A percentile compares a stretch with the other conserved stretches of the same genome.
phyloP scores from a whole-genome alignment of 2,888 invertebrate species.

The Polydrusus cervinus region DNA sequence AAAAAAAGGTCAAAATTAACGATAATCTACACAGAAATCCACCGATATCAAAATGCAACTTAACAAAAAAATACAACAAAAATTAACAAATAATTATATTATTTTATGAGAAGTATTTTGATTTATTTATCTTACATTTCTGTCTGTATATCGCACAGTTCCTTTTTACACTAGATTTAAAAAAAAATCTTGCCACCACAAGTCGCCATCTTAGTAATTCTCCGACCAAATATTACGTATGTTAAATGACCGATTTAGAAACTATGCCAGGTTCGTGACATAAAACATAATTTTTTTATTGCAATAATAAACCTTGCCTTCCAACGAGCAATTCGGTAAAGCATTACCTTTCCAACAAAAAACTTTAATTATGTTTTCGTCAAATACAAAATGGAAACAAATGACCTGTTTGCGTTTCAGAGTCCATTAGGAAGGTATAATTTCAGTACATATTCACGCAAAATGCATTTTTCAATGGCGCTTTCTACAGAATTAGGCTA shows the following conservation, averaged over 20 bases:
- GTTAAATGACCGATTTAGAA: background rate
- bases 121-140: no score
- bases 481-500: no score
- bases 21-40: no score
- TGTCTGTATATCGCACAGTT: no score
- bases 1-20: no score
- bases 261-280: background rate
- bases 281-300: background rate
- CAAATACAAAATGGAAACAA: conserved; percentile 23
- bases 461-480: conserved; percentile 13
- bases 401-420: conserved; percentile 24
- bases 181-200: background rate
- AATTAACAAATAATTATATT: no score
- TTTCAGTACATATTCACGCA: conserved; percentile 9
- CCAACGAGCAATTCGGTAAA: background rate
- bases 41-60: no score
- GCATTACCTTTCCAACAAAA: background rate
- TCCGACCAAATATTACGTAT: no score
- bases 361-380: conserved; percentile 30
- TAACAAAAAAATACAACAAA: no score
- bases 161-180: no score
- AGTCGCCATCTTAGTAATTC: no score
- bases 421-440: conserved; percentile 22
- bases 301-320: background rate
- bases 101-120: no score